Percentiles rank a stretch among this genome's conserved stretches.
phyloP scores from a whole-genome alignment of 2,888 invertebrate species.

The Tethea ocularis region DNA sequence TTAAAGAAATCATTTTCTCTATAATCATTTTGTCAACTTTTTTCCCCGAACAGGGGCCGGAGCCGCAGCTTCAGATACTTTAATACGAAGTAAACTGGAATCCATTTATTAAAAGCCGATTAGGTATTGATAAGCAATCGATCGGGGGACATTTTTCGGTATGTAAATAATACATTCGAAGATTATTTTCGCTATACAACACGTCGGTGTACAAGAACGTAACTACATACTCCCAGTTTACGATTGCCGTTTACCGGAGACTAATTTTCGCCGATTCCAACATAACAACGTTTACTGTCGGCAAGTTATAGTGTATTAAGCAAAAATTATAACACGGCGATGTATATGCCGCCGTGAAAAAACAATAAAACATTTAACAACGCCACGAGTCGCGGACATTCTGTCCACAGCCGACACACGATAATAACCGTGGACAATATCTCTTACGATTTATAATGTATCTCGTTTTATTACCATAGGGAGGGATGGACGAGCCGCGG shows the following conservation, averaged over 20 bases:
- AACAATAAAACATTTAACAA: conserved; percentile 76
- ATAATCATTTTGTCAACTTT: no score
- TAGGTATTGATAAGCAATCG: no score
- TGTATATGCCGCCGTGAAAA: conserved; percentile 68
- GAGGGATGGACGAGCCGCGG: conserved; percentile 24
- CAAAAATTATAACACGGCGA: conserved; percentile 67
- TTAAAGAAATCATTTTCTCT: no score
- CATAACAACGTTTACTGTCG: conserved; percentile 49
- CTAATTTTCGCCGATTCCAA: conserved; percentile 43
- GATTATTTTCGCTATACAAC: no score
- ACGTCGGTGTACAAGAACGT: no score
- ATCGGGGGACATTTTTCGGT: no score
- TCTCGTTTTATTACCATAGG: conserved; percentile 74
- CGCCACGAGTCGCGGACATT: conserved; percentile 62
- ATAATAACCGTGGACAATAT: conserved; percentile 66
- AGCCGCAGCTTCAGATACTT: no score
- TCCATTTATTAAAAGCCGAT: no score
- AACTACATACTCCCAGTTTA: conserved; percentile 10
- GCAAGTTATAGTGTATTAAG: conserved; percentile 54
- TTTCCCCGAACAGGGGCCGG: no score
- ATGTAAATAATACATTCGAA: no score
- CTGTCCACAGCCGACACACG: conserved; percentile 33
- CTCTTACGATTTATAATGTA: conserved; percentile 76
- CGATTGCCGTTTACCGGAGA: conserved; percentile 27
- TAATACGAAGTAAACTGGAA: no score